phyloP scores from a whole-genome alignment of 2,888 invertebrate genomes.

The Drosophila putrida region DNA sequence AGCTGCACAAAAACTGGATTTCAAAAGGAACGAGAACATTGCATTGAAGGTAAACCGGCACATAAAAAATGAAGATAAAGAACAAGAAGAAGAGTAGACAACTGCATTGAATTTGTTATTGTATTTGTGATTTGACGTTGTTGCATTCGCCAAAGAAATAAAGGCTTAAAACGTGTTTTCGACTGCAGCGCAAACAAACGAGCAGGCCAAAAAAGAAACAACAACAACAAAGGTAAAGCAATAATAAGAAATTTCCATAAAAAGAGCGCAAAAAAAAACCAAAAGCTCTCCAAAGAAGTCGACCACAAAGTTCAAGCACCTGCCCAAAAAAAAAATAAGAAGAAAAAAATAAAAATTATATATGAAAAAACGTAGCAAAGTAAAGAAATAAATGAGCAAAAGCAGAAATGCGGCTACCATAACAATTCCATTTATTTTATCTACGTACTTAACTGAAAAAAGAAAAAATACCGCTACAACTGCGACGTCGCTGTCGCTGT shows the following conservation, averaged over 20 bases:
- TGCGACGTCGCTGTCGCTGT: conserved; percentile 32
- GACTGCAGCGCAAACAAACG: conserved; percentile 4
- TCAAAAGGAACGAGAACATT: conserved; percentile 42
- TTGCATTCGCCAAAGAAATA: conserved; percentile 53
- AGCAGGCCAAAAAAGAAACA: conserved; percentile 3
- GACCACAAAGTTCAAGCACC: conserved; percentile 74
- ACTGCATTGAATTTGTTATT: conserved; percentile 66
- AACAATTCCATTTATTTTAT: conserved; percentile 70
- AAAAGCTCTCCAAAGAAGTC: conserved; percentile 45
- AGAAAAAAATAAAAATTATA: conserved; percentile 16
- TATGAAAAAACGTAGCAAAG: conserved; percentile 34
- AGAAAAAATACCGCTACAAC: conserved; percentile 36
- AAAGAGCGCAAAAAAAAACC: conserved; percentile 42
- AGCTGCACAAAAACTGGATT: conserved; percentile 52
- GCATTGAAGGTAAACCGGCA: conserved; percentile 77
- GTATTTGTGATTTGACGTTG: conserved; percentile 62
- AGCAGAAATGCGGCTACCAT: conserved; percentile 60
- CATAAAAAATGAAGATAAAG: conserved; percentile 57
- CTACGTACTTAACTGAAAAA: conserved; percentile 58
- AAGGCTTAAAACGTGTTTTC: conserved; percentile 66
- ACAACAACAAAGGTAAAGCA: conserved; percentile 18
- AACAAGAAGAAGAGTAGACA: conserved; percentile 38
- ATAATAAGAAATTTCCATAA: conserved; percentile 67
- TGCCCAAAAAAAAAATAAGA: conserved; percentile 68
- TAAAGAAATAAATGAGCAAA: conserved; percentile 56